Conservation (phyloP, 1,140 invertebrate species). For the Ectropis grisescens region DNA sequence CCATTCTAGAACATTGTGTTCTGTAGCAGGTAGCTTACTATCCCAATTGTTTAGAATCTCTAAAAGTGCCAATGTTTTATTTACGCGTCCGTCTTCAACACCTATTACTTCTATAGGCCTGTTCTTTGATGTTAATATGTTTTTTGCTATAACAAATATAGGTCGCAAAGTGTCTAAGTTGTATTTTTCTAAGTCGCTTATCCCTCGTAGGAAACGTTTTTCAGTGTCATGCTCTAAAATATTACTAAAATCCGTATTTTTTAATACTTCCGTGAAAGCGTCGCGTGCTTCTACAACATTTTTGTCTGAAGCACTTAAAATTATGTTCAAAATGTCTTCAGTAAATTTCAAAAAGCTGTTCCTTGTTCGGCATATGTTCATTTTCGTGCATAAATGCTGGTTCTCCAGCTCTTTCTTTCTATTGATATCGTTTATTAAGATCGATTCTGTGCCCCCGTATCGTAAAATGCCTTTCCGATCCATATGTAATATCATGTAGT, state of each 20-base stretch:
- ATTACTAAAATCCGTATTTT: slow-evolving; percentile 9
- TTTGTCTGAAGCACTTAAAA: slow-evolving; percentile 10
- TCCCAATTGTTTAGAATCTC: slow-evolving; percentile 18
- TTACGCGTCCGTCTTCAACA: slow-evolving; percentile 4
- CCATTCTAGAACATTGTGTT: slow-evolving; percentile 11
- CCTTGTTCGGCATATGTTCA: slow-evolving; percentile 16
- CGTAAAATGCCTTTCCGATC: slow-evolving; percentile 6
- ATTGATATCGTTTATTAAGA: slow-evolving; percentile 17
- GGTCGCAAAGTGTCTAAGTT: slow-evolving; percentile 4
- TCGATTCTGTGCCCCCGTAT: slow-evolving; percentile 1
- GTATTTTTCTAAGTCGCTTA: slow-evolving; percentile 8
- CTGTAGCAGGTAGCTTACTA: slow-evolving; percentile 10
- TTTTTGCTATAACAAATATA: slow-evolving; percentile 18
- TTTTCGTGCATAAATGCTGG: slow-evolving; percentile 19
- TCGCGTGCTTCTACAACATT: slow-evolving; percentile 20
- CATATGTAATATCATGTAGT: slow-evolving; percentile 16
- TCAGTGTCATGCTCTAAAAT: slow-evolving; percentile 8
- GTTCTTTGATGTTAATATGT: slow-evolving; percentile 16
- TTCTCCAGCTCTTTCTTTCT: slow-evolving; percentile 17
- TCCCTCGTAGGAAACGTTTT: slow-evolving; percentile 6
- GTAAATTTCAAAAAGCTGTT: slow-evolving; percentile 22
- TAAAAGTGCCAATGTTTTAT: slow-evolving; percentile 19
- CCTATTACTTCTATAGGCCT: slow-evolving; percentile 14
- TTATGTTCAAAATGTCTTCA: slow-evolving; percentile 10
- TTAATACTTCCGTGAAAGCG: slow-evolving; percentile 20